phyloP scores from a whole-genome alignment of 1,140 invertebrate species.

The Eurosta solidaginis region DNA sequence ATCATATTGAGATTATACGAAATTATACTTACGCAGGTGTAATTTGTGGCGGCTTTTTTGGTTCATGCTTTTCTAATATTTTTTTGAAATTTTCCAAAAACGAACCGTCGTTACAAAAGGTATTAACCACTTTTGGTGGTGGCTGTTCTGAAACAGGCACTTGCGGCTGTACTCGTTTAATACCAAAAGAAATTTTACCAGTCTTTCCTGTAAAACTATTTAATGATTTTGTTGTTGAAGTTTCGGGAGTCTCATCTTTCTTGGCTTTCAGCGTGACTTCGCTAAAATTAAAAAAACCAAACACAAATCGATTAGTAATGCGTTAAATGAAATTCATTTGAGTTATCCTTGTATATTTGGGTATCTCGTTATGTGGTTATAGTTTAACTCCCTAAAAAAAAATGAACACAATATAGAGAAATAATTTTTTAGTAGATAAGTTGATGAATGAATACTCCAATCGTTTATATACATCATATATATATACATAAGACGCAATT shows the following conservation, averaged over 20 bases:
- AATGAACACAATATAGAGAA: too few relatives aligned
- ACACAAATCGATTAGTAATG: too few relatives aligned
- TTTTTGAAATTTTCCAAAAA: slow-evolving; percentile 78
- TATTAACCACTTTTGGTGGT: slow-evolving; percentile 61
- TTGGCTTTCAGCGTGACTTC: background rate
- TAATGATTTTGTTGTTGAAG: slow-evolving; percentile 36
- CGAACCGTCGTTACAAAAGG: slow-evolving; percentile 77
- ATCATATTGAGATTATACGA: too few relatives aligned
- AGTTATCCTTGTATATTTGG: too few relatives aligned
- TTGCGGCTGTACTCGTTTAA: slow-evolving; percentile 42
- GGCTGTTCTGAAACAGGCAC: slow-evolving; percentile 49
- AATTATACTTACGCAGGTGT: slow-evolving; percentile 41
- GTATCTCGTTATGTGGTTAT: too few relatives aligned
- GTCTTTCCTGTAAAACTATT: slow-evolving; percentile 52
- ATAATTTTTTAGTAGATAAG: too few relatives aligned
- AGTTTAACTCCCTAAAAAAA: too few relatives aligned
- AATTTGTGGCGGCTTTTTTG: slow-evolving; percentile 48
- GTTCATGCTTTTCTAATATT: slow-evolving; percentile 64
- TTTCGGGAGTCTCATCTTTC: background rate
- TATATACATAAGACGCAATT: too few relatives aligned
- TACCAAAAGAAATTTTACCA: slow-evolving; percentile 52
- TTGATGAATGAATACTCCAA: too few relatives aligned
- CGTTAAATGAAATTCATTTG: too few relatives aligned
- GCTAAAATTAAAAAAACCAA: background rate
- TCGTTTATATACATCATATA: too few relatives aligned